A percentile compares a stretch with the other conserved stretches of the same genome.
Conservation (phyloP, 1,140 invertebrate genomes). For the Ceratina calcarata region DNA sequence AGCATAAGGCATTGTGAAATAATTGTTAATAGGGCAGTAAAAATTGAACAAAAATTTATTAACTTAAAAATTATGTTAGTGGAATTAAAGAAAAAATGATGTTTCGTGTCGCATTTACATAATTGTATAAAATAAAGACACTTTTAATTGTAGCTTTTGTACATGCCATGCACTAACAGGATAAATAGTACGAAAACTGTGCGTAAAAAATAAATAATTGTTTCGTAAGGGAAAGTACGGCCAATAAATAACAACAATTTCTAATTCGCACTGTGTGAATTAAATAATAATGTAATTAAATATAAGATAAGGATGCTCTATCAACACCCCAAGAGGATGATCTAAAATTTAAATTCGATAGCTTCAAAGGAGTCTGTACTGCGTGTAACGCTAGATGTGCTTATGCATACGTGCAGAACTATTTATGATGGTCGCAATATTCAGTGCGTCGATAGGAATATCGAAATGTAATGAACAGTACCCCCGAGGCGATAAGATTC, state of each 20-base stretch:
- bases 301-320: not conserved
- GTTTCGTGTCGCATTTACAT: not conserved
- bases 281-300: not conserved
- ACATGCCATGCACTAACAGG: conserved; percentile 15
- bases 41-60: conserved; percentile 10
- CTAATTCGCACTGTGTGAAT: not conserved
- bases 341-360: not conserved
- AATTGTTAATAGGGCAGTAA: not conserved
- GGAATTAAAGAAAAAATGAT: not conserved
- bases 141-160: not conserved
- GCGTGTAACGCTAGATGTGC: not conserved
- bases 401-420: not conserved
- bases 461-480: conserved; percentile 40
- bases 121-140: not conserved
- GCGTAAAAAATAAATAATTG: not conserved
- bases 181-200: conserved; percentile 15
- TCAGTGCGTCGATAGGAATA: conserved; percentile 3
- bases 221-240: not conserved
- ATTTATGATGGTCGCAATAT: conserved; percentile 15
- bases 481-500: conserved; percentile 54
- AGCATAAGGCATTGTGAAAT: not conserved
- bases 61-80: not conserved
- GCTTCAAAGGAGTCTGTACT: not conserved
- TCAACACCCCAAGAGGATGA: not conserved
- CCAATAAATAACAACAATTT: not conserved